Base-by-base conservation (phyloP, 2,113 vertebrate genomes). In the Isurus oxyrinchus region DNA sequence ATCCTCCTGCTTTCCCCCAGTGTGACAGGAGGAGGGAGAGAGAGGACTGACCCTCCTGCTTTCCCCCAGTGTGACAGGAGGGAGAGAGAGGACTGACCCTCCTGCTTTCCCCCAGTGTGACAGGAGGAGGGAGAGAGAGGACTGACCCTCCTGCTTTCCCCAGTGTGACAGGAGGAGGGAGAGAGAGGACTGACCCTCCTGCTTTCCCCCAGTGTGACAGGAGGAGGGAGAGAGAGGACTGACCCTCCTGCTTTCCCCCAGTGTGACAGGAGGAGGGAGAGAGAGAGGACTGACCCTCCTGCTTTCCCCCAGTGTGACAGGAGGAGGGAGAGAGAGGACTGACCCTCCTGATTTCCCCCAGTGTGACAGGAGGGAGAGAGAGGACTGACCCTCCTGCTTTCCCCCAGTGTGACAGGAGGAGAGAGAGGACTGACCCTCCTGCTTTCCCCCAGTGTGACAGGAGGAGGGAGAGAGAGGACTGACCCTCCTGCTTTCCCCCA, bases 161-260 rank as follows among this genome's bases (percentile, higher is more conserved):
- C n/a, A n/a, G n/a, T n/a, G n/a, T n/a, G n/a, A n/a, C n/a, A n/a
- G n/a, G n/a, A n/a, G n/a, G n/a, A n/a, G n/a, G n/a, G n/a, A n/a
- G n/a, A n/a, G n/a, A n/a, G n/a, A 49, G 44, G 44, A 49, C 44
- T 49, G 44, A 19, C 8, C 25, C 49, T 8, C 16, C 2, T 93
- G 97, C 97, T 97, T 96, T 97, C 14, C 16, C 27, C 14, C 16
- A 16, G 94, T 97, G 61, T 88, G 84, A 97, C 97, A 97, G n/a
- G 57, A 67, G n/a, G 44, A 49, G 44, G 44, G 44, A 86, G 44
- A 49, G n/a, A n/a, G n/a, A n/a, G n/a, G n/a, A n/a, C n/a, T n/a
- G n/a, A n/a, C n/a, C n/a, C n/a, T n/a, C n/a, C n/a, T n/a, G n/a
- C n/a, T n/a, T n/a, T n/a, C n/a, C n/a, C n/a, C n/a, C n/a, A n/a